Conservation (phyloP, 2,888 invertebrate genomes). For the Hydraecia micacea region DNA sequence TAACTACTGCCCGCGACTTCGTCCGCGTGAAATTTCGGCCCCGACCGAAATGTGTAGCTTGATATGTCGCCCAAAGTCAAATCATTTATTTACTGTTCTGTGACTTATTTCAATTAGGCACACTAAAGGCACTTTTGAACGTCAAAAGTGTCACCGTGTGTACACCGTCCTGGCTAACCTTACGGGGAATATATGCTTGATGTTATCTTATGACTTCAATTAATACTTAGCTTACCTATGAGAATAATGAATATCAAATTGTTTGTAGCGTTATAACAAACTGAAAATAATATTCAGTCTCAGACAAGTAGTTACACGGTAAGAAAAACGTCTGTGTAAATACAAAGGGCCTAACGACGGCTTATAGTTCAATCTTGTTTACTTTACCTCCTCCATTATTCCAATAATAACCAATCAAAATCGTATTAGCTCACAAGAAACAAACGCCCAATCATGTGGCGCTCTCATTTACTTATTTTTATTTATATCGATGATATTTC, state of each 20-base stretch:
- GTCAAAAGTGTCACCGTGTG: too few species aligned
- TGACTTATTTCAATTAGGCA: too few species aligned
- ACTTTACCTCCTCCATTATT: neutral
- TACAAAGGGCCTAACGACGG: too few species aligned
- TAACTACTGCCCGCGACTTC: too few species aligned
- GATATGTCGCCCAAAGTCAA: too few species aligned
- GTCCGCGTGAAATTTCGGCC: too few species aligned
- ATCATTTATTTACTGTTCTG: too few species aligned
- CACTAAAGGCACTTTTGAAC: too few species aligned
- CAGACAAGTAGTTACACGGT: neutral
- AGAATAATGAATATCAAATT: neutral
- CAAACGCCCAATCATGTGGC: too few species aligned
- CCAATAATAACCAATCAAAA: neutral
- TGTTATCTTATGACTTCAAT: neutral
- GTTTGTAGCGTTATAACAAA: neutral
- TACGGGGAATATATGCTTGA: neutral
- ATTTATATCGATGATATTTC: too few species aligned
- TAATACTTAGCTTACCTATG: neutral
- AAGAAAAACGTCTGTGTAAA: too few species aligned
- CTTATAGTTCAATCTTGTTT: neutral
- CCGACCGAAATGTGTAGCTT: too few species aligned
- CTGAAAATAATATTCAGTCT: neutral
- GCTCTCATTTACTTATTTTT: neutral
- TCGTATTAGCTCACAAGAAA: neutral
- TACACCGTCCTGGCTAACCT: neutral